Evolutionary conservation across 2,113 vertebrate genomes (phyloP), one percentile per base, ranked within the genome.

Genomic region (Sinosuthora webbiana): DNA sequence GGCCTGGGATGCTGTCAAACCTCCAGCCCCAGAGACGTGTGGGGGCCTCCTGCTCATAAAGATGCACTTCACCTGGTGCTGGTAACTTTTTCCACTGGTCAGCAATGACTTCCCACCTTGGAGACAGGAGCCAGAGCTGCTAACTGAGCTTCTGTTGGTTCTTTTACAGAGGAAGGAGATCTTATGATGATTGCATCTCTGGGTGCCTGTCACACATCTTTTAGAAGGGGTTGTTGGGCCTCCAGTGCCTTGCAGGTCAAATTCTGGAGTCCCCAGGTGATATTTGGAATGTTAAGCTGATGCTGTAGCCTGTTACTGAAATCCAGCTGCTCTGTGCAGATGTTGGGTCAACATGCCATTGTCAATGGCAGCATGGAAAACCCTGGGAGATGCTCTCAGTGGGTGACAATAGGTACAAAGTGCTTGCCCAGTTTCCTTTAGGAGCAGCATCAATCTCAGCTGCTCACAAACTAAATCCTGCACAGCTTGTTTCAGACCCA

Each of bases 141-240:
- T 52, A 22, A 20, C 4, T 39, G 28, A 80, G 42, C 42, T 78
- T 31, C 31, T 45, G 5, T 15, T 69, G 30, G 14, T 64, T 76
- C 74, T 35, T 1, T 30, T 23, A 15, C 9, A 67, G 62, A 59
- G 37, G 25, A 68, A 75, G 59, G 28, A 65, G 41, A 22, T 53
- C 20, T 37, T 27, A 6, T 0, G 0, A 31, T 47, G 39, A 35
- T 20, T 35, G 7, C 33, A 39, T 76, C 47, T 22, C 65, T 12
- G 3, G 2, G 11, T 56, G 37, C 25, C 23, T 64, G 7, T 44
- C 28, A 31, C 9, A 13, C 2, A 19, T 20, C 41, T 70, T 80
- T 68, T 59, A 60, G 30, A 30, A 55, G 57, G 33, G 1, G 3
- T 56, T 74, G 50, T 78, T 69, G 14, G 33, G 28, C 11, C 15